Conservation (phyloP, 2,113 vertebrate genomes). For the Choloepus hoffmanni region DNA sequence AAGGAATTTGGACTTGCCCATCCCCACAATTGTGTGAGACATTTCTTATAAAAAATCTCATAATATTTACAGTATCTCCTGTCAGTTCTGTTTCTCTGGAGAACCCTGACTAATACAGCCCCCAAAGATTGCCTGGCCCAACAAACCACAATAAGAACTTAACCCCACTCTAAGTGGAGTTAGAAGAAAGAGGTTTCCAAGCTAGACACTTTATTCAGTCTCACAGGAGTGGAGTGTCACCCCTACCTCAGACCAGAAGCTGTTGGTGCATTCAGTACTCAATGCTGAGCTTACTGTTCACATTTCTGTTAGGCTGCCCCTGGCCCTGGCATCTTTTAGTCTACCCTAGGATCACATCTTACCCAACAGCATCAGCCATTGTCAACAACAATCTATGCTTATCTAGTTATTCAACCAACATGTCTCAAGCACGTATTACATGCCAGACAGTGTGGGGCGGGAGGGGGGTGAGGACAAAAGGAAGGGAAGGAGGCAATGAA, state of each 20-base stretch:
- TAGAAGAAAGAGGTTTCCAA: slow-evolving; percentile 17
- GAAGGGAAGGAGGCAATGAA: background rate
- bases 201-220: background rate
- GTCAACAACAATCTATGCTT: background rate
- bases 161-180: background rate
- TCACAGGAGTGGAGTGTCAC: background rate
- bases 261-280: background rate
- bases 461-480: background rate
- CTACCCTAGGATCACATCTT: background rate
- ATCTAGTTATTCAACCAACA: background rate
- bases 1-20: too few relatives aligned
- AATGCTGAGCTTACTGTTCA: background rate
- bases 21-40: too few relatives aligned
- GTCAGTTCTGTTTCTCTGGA: too few relatives aligned
- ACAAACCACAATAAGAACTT: background rate
- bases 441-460: background rate
- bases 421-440: background rate
- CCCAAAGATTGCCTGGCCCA: background rate
- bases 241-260: background rate
- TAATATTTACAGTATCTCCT: too few relatives aligned
- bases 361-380: background rate
- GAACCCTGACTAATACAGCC: too few relatives aligned
- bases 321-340: background rate
- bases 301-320: background rate
- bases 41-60: too few relatives aligned